A percentile compares a stretch with the other conserved stretches of the same genome.
These are phyloP conservation scores for Darevskia nairensis DNA, from an alignment of 2,797 vertebrate species.

Conservation along the genomic window DNA sequence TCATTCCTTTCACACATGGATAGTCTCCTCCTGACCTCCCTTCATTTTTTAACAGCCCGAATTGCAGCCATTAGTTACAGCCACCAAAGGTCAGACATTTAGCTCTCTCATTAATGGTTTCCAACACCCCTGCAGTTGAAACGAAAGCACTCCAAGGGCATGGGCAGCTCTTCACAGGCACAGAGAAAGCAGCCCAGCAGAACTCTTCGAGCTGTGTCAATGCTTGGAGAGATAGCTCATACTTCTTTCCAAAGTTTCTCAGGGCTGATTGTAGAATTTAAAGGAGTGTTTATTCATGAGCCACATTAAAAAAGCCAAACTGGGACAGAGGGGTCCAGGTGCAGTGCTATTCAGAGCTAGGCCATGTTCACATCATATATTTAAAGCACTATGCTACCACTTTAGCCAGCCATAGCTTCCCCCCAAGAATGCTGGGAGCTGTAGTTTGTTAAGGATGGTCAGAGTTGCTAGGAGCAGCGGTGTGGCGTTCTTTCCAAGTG, in stretches of 20 bases:
- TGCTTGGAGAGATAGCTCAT: not conserved
- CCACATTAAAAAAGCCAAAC: not conserved
- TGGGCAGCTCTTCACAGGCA: not conserved
- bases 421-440: too few relatives aligned
- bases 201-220: not conserved
- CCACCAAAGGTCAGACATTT: accelerated
- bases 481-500: too few relatives aligned
- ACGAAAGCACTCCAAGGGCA: not conserved
- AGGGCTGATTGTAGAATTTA: not conserved
- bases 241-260: accelerated
- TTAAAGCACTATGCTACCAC: too few relatives aligned
- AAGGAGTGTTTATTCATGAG: not conserved
- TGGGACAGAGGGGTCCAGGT: not conserved
- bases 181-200: not conserved
- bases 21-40: not conserved
- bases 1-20: not conserved
- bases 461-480: too few relatives aligned
- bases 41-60: not conserved
- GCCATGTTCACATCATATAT: too few relatives aligned
- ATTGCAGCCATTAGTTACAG: constrained; percentile 17
- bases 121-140: not conserved
- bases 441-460: too few relatives aligned
- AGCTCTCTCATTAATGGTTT: not conserved
- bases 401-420: too few relatives aligned
- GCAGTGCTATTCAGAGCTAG: not conserved